Evolutionary conservation across 2,797 vertebrate genomes (phyloP), one percentile per base, ranked within the genome.

Genomic region (Leptoclinus maculatus): DNA sequence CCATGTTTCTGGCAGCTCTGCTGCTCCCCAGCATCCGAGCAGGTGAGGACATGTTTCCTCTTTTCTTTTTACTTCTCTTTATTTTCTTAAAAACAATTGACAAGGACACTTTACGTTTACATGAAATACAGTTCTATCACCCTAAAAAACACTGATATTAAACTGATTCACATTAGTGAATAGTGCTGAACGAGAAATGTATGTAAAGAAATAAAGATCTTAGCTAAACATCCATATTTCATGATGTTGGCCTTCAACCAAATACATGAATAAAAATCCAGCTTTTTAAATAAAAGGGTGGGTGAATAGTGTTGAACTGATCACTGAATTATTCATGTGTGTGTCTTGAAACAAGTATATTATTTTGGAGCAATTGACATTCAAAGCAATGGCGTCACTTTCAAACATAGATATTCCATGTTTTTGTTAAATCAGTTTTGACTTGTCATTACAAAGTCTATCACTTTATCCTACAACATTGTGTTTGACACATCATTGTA

Each of bases 1-100:
- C 70, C 13, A 10, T 87, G 63, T 47, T 93, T 19, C 66, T 90
- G 27, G 87, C 68, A 64, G 83, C 71, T 41, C 79, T 88, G 88
- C 87, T 92, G 87, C 78, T 94, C 12, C 91, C 90, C 25, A 65
- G 80, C 74, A 66, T 89, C 76, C 86, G 84, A 39, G 87, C 94
- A 51, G 90, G 95, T 95, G 79, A 86, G 3, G 7, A 36, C n/a
- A 21, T 17, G 7, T 39, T 59, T 75, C 7, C 8, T 45, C 36
- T 38, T 38, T 38, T 59, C 7, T 32, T 13, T 27, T 73, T n/a
- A 64, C 27, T 58, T 54, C 54, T 64, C 25, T 69, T 41, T 11
- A 36, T 45, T 54, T 67, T n/a, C 17, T 32, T 39, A 62, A 25
- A 36, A 62, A 62, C 19, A 11, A 45, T 49, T 19, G 13, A 13